These are phyloP conservation scores for Drosophila busckii DNA, from an alignment of 1,140 invertebrate species.

Conservation along the genomic window DNA sequence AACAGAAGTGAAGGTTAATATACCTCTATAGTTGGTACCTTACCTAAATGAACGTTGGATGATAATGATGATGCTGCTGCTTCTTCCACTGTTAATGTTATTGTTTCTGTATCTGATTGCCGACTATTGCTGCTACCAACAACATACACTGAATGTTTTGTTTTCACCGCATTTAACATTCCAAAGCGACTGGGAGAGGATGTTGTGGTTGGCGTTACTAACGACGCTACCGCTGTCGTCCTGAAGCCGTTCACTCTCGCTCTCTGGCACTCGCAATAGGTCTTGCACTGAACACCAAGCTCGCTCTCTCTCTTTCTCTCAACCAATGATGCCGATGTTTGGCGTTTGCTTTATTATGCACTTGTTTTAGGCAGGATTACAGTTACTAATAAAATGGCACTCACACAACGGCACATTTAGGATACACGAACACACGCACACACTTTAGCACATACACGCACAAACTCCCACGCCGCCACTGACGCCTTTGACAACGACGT, in stretches of 20 bases:
- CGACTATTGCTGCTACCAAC: constrained; percentile 51
- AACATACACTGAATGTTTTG: constrained; percentile 72
- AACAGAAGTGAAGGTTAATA: not conserved
- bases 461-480: constrained; percentile 18
- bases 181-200: constrained; percentile 65
- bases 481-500: constrained; percentile 3
- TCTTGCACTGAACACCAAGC: too few relatives aligned
- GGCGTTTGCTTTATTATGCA: not conserved
- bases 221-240: constrained; percentile 22
- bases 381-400: constrained; percentile 33
- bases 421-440: constrained; percentile 26
- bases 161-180: constrained; percentile 78
- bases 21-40: constrained; percentile 9
- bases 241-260: constrained; percentile 34
- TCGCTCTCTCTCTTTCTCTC: constrained; percentile 7
- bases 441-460: constrained; percentile 21
- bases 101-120: constrained; percentile 43
- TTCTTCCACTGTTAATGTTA: constrained; percentile 61
- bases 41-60: constrained; percentile 72
- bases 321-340: constrained; percentile 16
- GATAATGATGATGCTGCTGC: constrained; percentile 59
- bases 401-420: constrained; percentile 14
- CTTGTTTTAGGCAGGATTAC: constrained; percentile 7
- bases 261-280: constrained; percentile 21
- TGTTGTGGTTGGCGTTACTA: constrained; percentile 32